Evolutionary conservation across 2,797 vertebrate species (phyloP).

Genomic region (Lacerta bilineata): DNA sequence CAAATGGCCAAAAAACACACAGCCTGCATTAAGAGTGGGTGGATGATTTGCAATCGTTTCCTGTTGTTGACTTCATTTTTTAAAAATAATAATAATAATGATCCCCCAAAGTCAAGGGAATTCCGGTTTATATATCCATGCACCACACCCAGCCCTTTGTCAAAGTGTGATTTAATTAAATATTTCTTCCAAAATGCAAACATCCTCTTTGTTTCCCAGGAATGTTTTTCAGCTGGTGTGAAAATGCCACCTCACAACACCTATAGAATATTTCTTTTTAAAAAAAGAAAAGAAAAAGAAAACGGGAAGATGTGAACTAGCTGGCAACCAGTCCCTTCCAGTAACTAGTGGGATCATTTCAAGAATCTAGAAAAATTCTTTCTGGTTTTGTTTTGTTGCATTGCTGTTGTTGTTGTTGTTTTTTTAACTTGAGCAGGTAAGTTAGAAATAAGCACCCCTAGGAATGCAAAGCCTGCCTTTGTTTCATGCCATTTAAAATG

Average conservation of each 20-base stretch:
- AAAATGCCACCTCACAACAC: constrained; percentile 45
- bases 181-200: not conserved
- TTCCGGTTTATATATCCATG: not conserved
- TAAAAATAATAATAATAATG: not conserved
- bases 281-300: constrained; percentile 15
- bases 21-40: not conserved
- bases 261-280: constrained; percentile 46
- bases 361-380: constrained; percentile 42
- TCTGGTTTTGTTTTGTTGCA: not conserved
- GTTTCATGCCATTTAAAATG: constrained; percentile 69
- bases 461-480: constrained; percentile 72
- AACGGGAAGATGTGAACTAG: constrained; percentile 56
- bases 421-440: constrained; percentile 49
- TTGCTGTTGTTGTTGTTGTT: no score
- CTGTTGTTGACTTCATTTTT: not conserved
- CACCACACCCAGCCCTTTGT: not conserved
- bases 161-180: not conserved
- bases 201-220: not conserved
- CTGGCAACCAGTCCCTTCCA: constrained; percentile 40
- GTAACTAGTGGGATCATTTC: constrained; percentile 54
- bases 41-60: not conserved
- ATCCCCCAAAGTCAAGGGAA: not conserved
- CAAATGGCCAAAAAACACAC: not conserved
- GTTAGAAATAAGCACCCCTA: constrained; percentile 59
- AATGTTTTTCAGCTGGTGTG: not conserved